Base-by-base conservation (phyloP, 2,113 vertebrate species). In the Silurus asotus region DNA sequence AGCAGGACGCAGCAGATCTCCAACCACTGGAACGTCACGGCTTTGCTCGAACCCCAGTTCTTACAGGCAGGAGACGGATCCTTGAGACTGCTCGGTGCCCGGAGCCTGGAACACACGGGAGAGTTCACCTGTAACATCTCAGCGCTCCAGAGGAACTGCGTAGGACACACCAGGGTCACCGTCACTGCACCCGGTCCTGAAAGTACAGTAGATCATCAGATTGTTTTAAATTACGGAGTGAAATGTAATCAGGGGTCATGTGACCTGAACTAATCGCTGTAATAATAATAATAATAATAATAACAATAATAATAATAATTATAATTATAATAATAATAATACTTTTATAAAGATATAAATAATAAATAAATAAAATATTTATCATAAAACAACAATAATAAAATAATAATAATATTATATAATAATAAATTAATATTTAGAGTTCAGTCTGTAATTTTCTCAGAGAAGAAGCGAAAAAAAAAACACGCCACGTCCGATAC, bases 51-150 rank as follows among this genome's bases (percentile, higher is more conserved):
- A 61, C 17, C 51, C 19, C 89, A 80, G 83, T 58, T 59, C 19
- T 88, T 91, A 2, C 79, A 70, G 62, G 89, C 90, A 4, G 94
- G 94, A 2, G 93, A 95, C n/a, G 94, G 92, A 3, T 94, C 94
- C 0, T 88, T 96, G 81, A 69, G 89, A 2, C 91, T 96, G 25
- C 89, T 91, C 90, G 88, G 90, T 80, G 93, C 91, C 2, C 61
- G 82, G 62, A 88, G 79, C 13, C 19, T 49, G 56, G 84, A 86
- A 20, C 92, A 95, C 91, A 74, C 87, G 2, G 95, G 95, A 37
- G 89, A 76, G 48, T 96, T 94, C 90, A 93, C 85, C 53, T 95
- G 94, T 64, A 88, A 81, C 61, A 91, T 93, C 87, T 90, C 91
- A 2, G 6, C 81, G 2, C 64, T 78, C 14, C 51, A 82, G 87